Evolutionary conservation across 1,140 invertebrate species (phyloP).

Genomic region (Anastatus disparis): DNA sequence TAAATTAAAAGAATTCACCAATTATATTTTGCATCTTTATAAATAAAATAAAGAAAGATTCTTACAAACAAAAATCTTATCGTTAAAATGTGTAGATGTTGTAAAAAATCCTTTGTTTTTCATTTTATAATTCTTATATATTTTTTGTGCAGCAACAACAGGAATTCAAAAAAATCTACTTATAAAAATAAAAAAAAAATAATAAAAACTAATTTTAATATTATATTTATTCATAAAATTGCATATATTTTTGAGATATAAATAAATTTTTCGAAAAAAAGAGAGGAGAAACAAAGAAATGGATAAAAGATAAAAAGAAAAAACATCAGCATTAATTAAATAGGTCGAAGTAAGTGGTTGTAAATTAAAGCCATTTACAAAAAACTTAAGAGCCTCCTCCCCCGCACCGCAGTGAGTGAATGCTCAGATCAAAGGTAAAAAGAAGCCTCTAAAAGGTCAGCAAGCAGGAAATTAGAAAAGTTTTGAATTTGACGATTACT

Average conservation of each 20-base stretch:
- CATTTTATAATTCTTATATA: no score
- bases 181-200: neutral
- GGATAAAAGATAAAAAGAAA: neutral
- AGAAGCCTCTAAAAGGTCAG: conserved; percentile 24
- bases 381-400: no score
- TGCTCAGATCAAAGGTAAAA: conserved; percentile 25
- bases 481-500: conserved; percentile 37
- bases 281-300: neutral
- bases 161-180: neutral
- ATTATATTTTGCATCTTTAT: no score
- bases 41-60: no score
- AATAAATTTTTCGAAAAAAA: no score
- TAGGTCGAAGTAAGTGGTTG: neutral
- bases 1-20: no score
- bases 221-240: no score
- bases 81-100: no score
- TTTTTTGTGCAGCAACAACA: no score
- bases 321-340: conserved; percentile 12
- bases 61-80: no score
- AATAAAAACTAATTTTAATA: neutral
- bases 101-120: no score
- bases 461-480: conserved; percentile 40
- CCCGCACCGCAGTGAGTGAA: neutral
- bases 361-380: conserved; percentile 13
- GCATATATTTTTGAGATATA: no score